Evolutionary conservation across 2,113 vertebrate species (phyloP).

Genomic region (Corynorhinus townsendii): DNA sequence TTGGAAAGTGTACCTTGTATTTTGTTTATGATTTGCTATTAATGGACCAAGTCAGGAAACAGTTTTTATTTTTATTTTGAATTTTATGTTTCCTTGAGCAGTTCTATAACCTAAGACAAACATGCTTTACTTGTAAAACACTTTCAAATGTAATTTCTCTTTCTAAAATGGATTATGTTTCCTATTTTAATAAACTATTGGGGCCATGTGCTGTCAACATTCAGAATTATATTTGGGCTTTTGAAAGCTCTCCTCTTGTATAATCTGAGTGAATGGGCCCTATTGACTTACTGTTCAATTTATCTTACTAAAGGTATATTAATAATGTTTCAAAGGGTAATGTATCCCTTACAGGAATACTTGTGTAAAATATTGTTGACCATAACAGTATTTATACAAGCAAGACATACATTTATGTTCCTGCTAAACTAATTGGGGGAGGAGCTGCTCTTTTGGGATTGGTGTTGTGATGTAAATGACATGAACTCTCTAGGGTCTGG

Average conservation of each 20-base stretch:
- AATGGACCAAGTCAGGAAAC: not conserved
- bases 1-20: not conserved
- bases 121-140: slow-evolving; percentile 29
- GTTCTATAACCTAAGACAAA: slow-evolving; percentile 15
- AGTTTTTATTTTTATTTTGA: slow-evolving; percentile 27
- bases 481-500: not conserved
- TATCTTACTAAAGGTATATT: slow-evolving; percentile 50
- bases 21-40: slow-evolving; percentile 12
- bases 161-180: slow-evolving; percentile 41
- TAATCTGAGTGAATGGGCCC: not conserved
- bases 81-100: slow-evolving; percentile 29
- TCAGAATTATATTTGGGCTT: slow-evolving; percentile 32
- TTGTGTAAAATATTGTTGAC: slow-evolving; percentile 25
- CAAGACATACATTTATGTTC: not conserved
- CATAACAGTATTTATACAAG: not conserved
- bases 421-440: not conserved
- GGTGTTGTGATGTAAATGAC: not conserved
- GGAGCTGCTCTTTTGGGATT: not conserved
- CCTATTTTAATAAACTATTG: slow-evolving; percentile 43
- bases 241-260: not conserved
- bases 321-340: slow-evolving; percentile 36
- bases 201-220: not conserved
- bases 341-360: slow-evolving; percentile 31
- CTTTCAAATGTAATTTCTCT: slow-evolving; percentile 50
- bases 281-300: slow-evolving; percentile 41